Percentiles rank a stretch among this genome's conserved stretches.
These are phyloP conservation scores for Varanus komodoensis DNA, from an alignment of 2,113 vertebrate genomes.

Conservation along the genomic window DNA sequence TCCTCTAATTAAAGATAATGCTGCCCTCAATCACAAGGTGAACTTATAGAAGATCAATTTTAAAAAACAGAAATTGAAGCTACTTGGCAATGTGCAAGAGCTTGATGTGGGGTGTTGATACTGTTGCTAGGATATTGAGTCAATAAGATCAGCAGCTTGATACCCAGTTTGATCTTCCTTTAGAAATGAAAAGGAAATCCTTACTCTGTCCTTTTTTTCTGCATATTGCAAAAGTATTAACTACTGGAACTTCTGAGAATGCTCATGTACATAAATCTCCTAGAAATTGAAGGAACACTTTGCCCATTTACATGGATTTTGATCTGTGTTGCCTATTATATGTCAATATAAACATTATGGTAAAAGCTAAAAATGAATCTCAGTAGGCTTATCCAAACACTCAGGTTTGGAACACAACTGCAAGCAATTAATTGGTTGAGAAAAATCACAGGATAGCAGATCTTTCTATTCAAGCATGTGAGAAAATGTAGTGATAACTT, in stretches of 20 bases:
- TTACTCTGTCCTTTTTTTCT: background rate
- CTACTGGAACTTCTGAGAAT: background rate
- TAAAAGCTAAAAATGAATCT: background rate
- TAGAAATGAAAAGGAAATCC: conserved; percentile 5
- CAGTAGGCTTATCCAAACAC: no score
- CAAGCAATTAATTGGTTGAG: background rate
- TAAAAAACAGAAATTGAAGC: conserved; percentile 8
- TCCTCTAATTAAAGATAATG: conserved; percentile 39
- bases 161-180: conserved; percentile 1
- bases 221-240: background rate
- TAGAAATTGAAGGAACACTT: background rate
- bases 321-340: background rate
- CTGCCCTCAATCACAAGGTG: conserved; percentile 16
- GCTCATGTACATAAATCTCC: background rate
- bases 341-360: background rate
- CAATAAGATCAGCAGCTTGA: background rate
- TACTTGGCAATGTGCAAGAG: background rate
- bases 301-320: background rate
- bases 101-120: background rate
- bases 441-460: conserved; percentile 11
- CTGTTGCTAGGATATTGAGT: conserved; percentile 28
- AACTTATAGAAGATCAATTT: conserved; percentile 34
- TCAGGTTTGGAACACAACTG: background rate
- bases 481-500: background rate
- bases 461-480: background rate